Percentiles rank a stretch among this genome's conserved stretches.
These are phyloP conservation scores for Symphodus melops DNA, from an alignment of 2,113 vertebrate genomes.

Conservation along the genomic window DNA sequence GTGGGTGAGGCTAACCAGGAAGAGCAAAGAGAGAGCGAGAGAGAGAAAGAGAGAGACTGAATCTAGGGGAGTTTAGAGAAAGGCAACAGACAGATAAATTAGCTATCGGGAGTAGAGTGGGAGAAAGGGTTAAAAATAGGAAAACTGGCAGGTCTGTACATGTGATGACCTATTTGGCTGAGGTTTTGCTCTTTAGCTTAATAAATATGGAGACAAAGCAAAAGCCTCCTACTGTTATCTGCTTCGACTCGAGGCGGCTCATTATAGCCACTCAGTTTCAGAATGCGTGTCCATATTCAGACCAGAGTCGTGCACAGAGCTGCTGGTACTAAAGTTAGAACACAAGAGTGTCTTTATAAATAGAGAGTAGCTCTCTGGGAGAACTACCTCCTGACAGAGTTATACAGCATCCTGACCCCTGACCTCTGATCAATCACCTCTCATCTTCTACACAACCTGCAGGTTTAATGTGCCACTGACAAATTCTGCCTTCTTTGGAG, in stretches of 20 bases:
- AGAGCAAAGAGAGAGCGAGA: no score
- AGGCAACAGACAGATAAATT: no score
- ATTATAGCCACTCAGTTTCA: slow-evolving; percentile 47
- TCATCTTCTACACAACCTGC: background rate
- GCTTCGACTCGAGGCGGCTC: slow-evolving; percentile 26
- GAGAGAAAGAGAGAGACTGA: no score
- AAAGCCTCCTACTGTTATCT: background rate
- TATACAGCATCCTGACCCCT: slow-evolving; percentile 27
- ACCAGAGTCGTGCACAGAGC: slow-evolving; percentile 26
- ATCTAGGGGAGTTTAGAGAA: no score
- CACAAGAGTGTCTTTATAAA: slow-evolving; percentile 71
- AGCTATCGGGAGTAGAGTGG: no score
- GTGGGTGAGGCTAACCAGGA: no score
- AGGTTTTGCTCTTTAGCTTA: background rate
- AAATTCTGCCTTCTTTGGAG: no score
- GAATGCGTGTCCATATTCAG: slow-evolving; percentile 62
- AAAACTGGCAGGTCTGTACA: no score
- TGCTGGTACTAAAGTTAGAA: slow-evolving; percentile 61
- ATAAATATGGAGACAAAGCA: slow-evolving; percentile 13
- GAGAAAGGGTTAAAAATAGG: no score
- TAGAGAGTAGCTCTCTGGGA: slow-evolving; percentile 40
- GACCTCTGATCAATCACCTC: slow-evolving; percentile 24
- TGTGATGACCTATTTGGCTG: background rate
- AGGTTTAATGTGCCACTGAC: background rate
- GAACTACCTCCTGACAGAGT: slow-evolving; percentile 27